Percentiles rank a stretch among this genome's conserved stretches.
Conservation (phyloP, 2,888 invertebrate species). For the Galeruca laticollis region DNA sequence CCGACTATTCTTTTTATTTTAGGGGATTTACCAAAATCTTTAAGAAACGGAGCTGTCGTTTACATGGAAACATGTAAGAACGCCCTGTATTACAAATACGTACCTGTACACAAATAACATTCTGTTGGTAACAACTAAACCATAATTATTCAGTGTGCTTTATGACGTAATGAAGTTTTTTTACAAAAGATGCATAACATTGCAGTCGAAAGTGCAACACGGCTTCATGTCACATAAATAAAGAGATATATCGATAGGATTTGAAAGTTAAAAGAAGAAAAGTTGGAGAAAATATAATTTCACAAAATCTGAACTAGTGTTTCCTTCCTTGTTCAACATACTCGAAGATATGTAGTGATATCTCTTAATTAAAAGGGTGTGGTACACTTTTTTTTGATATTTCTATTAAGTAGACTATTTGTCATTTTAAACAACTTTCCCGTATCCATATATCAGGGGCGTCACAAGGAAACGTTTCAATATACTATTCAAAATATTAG, state of each 20-base stretch:
- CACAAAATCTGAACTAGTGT: slow-evolving; percentile 45
- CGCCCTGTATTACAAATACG: slow-evolving; percentile 1
- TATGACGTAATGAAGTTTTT: slow-evolving; percentile 29
- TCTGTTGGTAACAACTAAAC: slow-evolving; percentile 11
- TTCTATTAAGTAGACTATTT: slow-evolving; percentile 52
- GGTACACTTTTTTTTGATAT: slow-evolving; percentile 55
- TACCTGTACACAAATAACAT: slow-evolving; percentile 18
- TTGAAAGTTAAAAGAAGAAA: slow-evolving; percentile 58
- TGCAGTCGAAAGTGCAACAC: slow-evolving; percentile 46
- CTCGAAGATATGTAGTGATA: slow-evolving; percentile 49
- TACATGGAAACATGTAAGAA: background rate
- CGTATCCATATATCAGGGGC: slow-evolving; percentile 59
- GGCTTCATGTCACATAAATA: slow-evolving; percentile 41
- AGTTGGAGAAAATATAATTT: slow-evolving; percentile 55
- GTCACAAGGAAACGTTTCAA: background rate
- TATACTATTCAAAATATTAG: background rate
- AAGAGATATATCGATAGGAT: slow-evolving; percentile 42
- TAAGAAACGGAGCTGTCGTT: no score
- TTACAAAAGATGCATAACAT: slow-evolving; percentile 34
- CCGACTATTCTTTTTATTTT: no score
- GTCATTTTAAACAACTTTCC: slow-evolving; percentile 63
- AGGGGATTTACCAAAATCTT: no score
- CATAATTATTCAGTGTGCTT: slow-evolving; percentile 33
- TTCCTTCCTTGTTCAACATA: slow-evolving; percentile 46
- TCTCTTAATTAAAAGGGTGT: slow-evolving; percentile 61